These are phyloP conservation scores for Sterrhoptilus dennistouni DNA, from an alignment of 2,113 vertebrate species.

Conservation along the genomic window DNA sequence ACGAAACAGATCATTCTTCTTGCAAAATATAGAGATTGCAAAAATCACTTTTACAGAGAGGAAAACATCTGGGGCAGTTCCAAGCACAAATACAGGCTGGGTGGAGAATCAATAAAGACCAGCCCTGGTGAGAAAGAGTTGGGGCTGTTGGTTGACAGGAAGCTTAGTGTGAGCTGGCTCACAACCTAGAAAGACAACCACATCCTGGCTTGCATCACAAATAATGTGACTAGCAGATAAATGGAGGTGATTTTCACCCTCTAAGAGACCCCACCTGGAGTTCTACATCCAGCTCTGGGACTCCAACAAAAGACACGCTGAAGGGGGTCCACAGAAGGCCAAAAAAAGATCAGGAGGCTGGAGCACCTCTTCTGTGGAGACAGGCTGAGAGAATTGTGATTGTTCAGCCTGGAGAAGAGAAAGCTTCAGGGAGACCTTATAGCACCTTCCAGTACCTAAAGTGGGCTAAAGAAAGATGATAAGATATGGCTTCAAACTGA, in stretches of 20 bases:
- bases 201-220: not conserved
- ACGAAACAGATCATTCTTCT: not conserved
- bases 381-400: not conserved
- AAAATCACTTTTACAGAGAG: not conserved
- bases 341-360: not conserved
- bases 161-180: not conserved
- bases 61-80: not conserved
- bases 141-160: not conserved
- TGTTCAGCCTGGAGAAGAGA: not conserved
- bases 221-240: not conserved
- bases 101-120: not conserved
- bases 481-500: not conserved
- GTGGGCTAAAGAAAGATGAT: accelerated
- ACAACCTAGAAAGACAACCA: not conserved
- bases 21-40: not conserved
- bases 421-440: not conserved
- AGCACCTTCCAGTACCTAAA: not conserved
- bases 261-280: not conserved
- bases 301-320: not conserved
- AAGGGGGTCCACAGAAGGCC: not conserved
- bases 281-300: not conserved
- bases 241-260: not conserved
- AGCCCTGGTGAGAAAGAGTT: not conserved
- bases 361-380: not conserved
- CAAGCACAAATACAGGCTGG: not conserved